Evolutionary conservation across 2,888 invertebrate species (phyloP).

Genomic region (Ophonus ardosiacus): DNA sequence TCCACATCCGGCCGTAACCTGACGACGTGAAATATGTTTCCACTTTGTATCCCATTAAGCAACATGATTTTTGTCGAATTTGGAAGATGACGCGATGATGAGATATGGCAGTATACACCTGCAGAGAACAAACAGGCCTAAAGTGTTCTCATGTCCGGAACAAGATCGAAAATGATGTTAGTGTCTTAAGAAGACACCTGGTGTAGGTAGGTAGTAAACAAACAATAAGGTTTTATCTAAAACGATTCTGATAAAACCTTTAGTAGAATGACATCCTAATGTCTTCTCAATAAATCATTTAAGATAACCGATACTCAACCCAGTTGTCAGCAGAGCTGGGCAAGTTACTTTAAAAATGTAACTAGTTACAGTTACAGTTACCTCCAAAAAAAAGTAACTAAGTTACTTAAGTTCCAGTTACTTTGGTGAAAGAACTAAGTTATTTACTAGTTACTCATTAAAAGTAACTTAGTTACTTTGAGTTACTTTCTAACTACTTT

Average conservation of each 20-base stretch:
- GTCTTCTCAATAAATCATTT: background rate
- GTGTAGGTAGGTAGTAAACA: background rate
- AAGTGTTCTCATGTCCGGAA: background rate
- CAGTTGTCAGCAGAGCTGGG: no score
- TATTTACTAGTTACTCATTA: no score
- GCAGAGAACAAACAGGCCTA: constrained; percentile 8
- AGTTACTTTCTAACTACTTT: no score
- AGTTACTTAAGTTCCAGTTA: no score
- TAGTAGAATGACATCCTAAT: background rate
- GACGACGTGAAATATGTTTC: constrained; percentile 72
- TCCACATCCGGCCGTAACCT: constrained; percentile 67
- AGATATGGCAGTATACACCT: constrained; percentile 43
- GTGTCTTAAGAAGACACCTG: background rate
- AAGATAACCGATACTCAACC: background rate
- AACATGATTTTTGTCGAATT: constrained; percentile 57
- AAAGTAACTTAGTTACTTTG: no score
- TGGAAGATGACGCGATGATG: constrained; percentile 10
- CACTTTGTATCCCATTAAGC: constrained; percentile 74
- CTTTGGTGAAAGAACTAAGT: no score
- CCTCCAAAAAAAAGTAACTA: no score
- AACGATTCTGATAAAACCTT: background rate
- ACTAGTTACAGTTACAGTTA: no score
- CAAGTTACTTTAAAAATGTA: no score
- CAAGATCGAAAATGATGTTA: background rate
- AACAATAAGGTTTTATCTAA: background rate